Evolutionary conservation across 2,797 vertebrate genomes (phyloP), one percentile per base, ranked within the genome.

Genomic region (Urosaurus nigricauda): DNA sequence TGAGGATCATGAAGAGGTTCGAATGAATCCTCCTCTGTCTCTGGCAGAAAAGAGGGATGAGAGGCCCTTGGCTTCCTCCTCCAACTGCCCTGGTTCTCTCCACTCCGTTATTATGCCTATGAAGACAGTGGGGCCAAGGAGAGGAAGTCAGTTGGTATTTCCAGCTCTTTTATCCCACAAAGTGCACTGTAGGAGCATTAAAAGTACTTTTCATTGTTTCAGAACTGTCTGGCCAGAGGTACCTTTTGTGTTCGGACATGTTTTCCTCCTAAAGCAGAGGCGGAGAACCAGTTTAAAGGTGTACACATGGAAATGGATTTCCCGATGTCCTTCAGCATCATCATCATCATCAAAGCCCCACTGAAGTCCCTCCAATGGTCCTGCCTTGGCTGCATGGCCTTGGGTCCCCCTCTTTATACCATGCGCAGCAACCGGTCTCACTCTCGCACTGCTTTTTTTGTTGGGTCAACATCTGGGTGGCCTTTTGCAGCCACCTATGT

Each of bases 1-100:
- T 99, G 60, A 97, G 96, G 80, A 98, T 99, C 81, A 98, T 99
- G 98, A 98, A 97, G 91, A 98, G 98, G 95, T 43, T 43, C 43
- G 43, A 43, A 43, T 43, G 43, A 43, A 43, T 43, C 65, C 0
- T 0, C 1, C n/a, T 24, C 35, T 0, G 4, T 21, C 21, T 56
- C 43, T 9, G 2, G 26, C 58, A 19, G 17, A 1, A n/a, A 11
- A 12, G 4, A 1, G 16, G 32, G 43, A 12, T 2, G 21, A 37
- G 80, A 5, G 13, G 43, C 58, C 17, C 13, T 1, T 8, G 1
- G 5, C 29, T 63, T 6, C 19, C 35, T 6, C 19, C 35, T 40
- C 51, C 19, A 40, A 26, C 56, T 11, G 2, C 3, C 35, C 35
- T 14, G 26, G 5, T 43, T 82, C 60, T 51, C 40, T 47, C 17